Evolutionary conservation across 2,888 invertebrate genomes (phyloP).

Genomic region (Oscheius sp.): DNA sequence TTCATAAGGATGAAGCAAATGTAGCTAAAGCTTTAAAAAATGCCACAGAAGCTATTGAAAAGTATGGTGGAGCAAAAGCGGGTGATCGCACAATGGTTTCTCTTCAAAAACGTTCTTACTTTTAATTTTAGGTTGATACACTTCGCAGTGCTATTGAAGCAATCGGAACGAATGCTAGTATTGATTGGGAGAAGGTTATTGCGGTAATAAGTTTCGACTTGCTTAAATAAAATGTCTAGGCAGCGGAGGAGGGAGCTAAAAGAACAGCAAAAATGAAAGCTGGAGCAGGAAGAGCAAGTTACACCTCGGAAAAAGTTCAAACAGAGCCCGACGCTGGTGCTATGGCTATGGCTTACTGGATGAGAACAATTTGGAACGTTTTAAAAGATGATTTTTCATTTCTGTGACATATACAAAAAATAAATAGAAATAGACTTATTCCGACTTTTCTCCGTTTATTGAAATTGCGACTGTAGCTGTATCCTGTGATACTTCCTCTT

Average conservation of each 20-base stretch:
- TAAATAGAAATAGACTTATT: slow-evolving; percentile 1
- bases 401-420: not conserved
- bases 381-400: not conserved
- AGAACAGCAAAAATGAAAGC: slow-evolving; percentile 56
- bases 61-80: slow-evolving; percentile 79
- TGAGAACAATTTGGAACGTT: slow-evolving; percentile 45
- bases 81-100: slow-evolving; percentile 82
- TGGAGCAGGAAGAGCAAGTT: slow-evolving; percentile 58
- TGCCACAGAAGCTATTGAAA: slow-evolving; percentile 59
- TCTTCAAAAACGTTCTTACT: too few species aligned
- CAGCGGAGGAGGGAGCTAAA: slow-evolving; percentile 49
- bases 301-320: slow-evolving; percentile 55
- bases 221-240: slow-evolving; percentile 27
- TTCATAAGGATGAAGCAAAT: not conserved
- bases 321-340: slow-evolving; percentile 62
- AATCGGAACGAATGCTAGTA: not conserved
- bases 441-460: not conserved
- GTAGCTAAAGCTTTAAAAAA: slow-evolving; percentile 36
- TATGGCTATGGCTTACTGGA: slow-evolving; percentile 57
- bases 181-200: slow-evolving; percentile 16
- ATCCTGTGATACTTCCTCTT: slow-evolving; percentile 26
- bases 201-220: not conserved
- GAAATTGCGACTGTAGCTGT: not conserved
- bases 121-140: slow-evolving; percentile 26
- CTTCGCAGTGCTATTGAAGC: not conserved